Evolutionary conservation across 2,888 invertebrate genomes (phyloP).

Genomic region (Aquatica leii): DNA sequence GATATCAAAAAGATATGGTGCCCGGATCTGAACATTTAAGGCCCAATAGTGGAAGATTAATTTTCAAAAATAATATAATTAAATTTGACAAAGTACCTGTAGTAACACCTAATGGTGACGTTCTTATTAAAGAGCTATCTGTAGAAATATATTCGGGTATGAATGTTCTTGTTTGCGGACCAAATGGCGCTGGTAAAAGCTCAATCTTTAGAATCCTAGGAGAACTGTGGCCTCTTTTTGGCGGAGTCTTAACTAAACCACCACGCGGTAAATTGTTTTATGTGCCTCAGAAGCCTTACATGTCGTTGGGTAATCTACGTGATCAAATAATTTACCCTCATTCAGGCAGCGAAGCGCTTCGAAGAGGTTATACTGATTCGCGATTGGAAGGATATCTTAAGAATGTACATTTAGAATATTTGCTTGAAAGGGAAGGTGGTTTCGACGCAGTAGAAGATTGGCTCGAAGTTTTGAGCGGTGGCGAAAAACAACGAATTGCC

Average conservation of each 20-base stretch:
- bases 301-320: constrained; percentile 93
- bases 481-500: constrained; percentile 98
- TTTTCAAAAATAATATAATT: constrained; percentile 88
- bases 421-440: constrained; percentile 84
- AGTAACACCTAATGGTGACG: constrained; percentile 97
- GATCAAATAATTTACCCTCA: constrained; percentile 96
- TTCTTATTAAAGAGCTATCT: constrained; percentile 85
- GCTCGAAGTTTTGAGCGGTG: constrained; percentile 98
- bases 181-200: constrained; percentile 98
- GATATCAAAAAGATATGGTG: constrained; percentile 74
- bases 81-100: constrained; percentile 93
- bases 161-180: constrained; percentile 98
- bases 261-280: constrained; percentile 94
- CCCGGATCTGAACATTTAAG: constrained; percentile 56
- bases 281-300: constrained; percentile 96
- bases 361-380: constrained; percentile 79
- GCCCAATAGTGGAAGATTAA: constrained; percentile 81
- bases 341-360: constrained; percentile 82
- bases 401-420: constrained; percentile 84
- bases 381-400: constrained; percentile 80
- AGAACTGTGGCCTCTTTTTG: constrained; percentile 97
- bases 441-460: constrained; percentile 96
- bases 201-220: constrained; percentile 96
- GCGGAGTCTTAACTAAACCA: constrained; percentile 94
- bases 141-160: constrained; percentile 91